Conservation (phyloP, 2,113 vertebrate genomes). For the Sialia sialis region DNA sequence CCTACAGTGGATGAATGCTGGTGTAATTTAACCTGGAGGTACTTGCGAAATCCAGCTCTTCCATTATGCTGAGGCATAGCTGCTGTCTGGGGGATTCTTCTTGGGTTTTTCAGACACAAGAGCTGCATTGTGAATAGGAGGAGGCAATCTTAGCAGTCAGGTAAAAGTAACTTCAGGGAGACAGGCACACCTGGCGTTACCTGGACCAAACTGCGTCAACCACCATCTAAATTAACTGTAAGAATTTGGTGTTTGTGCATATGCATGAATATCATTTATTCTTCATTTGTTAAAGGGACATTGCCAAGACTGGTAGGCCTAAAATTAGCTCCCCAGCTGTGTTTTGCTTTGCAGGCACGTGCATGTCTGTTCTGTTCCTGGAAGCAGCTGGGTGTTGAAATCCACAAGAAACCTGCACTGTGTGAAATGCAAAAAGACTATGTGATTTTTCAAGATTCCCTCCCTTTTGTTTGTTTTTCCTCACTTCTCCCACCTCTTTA, state of each 20-base stretch:
- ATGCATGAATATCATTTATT: not conserved
- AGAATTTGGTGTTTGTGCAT: not conserved
- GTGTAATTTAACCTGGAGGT: constrained; percentile 19
- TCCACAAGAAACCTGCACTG: constrained; percentile 28
- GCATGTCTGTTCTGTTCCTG: constrained; percentile 56
- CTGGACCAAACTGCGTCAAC: not conserved
- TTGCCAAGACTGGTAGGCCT: constrained; percentile 56
- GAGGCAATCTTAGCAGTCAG: not conserved
- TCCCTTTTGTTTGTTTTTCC: not conserved
- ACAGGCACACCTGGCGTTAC: not conserved
- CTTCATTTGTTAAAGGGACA: constrained; percentile 49
- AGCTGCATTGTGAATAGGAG: not conserved
- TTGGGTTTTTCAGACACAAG: not conserved
- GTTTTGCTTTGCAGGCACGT: constrained; percentile 68
- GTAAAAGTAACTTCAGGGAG: not conserved
- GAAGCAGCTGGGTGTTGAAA: constrained; percentile 58
- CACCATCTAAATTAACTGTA: not conserved
- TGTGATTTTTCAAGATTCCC: not conserved
- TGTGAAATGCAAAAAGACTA: not conserved
- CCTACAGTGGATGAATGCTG: not conserved
- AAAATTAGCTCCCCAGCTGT: constrained; percentile 71
- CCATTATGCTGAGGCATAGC: not conserved
- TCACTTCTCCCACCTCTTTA: not conserved
- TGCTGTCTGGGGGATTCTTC: not conserved
- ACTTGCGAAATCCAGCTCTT: not conserved